A percentile compares a stretch with the other conserved stretches of the same genome.
phyloP scores from a whole-genome alignment of 2,113 vertebrate species.

The Trogon surrucura region DNA sequence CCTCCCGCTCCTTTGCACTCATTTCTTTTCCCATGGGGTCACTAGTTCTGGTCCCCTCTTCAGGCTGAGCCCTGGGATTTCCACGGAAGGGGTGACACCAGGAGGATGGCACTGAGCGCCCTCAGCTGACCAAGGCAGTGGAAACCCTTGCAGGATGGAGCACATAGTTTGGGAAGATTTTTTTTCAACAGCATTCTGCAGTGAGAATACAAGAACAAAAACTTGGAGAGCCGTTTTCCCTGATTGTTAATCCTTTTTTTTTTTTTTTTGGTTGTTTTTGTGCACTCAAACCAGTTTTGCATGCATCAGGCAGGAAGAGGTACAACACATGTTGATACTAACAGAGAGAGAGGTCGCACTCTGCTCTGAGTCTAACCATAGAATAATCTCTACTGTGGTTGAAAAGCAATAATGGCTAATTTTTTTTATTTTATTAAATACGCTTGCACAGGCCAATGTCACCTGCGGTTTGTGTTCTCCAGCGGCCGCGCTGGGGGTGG shows the following conservation, averaged over 20 bases:
- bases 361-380: background rate
- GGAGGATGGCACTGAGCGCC: background rate
- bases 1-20: accelerated
- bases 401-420: slow-evolving; percentile 67
- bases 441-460: background rate
- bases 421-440: background rate
- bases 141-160: background rate
- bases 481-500: background rate
- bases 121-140: background rate
- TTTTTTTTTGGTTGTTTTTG: background rate
- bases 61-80: background rate
- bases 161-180: accelerated
- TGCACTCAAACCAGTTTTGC: background rate
- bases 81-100: background rate
- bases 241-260: background rate
- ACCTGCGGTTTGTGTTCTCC: background rate
- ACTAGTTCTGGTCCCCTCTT: background rate
- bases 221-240: background rate
- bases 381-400: background rate
- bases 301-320: background rate
- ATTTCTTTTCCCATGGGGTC: accelerated
- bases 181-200: background rate
- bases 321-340: background rate
- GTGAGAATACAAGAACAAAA: background rate
- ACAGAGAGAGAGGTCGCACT: background rate